phyloP scores from a whole-genome alignment of 2,888 invertebrate species.

The Calephelis perditalis region DNA sequence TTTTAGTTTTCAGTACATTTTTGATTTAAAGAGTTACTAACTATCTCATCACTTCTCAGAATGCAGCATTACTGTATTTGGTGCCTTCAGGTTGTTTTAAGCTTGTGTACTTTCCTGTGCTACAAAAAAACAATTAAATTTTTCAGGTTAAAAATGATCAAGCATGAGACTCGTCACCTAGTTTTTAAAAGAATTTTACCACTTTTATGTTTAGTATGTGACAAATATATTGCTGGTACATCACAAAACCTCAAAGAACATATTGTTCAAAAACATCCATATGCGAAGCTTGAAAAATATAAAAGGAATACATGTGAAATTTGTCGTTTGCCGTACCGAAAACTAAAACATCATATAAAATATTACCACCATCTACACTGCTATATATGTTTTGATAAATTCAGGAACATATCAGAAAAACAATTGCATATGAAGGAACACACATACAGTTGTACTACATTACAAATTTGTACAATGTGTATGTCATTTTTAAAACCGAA shows the following conservation, averaged over 20 bases:
- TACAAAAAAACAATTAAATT: background rate
- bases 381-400: conserved; percentile 1
- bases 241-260: conserved; percentile 18
- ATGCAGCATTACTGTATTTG: too few relatives aligned
- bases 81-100: too few relatives aligned
- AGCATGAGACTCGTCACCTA: conserved; percentile 28
- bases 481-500: background rate
- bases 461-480: background rate
- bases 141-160: conserved; percentile 27
- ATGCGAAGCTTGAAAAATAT: conserved; percentile 4
- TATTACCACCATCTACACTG: conserved; percentile 25
- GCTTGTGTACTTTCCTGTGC: too few relatives aligned
- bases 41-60: too few relatives aligned
- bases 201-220: conserved; percentile 28
- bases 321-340: conserved; percentile 25
- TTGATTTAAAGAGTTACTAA: too few relatives aligned
- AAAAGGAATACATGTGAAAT: conserved; percentile 17
- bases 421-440: conserved; percentile 2
- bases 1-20: too few relatives aligned
- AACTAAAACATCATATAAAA: conserved; percentile 21
- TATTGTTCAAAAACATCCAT: conserved; percentile 15
- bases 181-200: conserved; percentile 17
- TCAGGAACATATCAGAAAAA: background rate
- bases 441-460: background rate
- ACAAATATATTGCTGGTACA: conserved; percentile 26